phyloP scores from a whole-genome alignment of 2,888 invertebrate genomes.

The Euproctis similis region DNA sequence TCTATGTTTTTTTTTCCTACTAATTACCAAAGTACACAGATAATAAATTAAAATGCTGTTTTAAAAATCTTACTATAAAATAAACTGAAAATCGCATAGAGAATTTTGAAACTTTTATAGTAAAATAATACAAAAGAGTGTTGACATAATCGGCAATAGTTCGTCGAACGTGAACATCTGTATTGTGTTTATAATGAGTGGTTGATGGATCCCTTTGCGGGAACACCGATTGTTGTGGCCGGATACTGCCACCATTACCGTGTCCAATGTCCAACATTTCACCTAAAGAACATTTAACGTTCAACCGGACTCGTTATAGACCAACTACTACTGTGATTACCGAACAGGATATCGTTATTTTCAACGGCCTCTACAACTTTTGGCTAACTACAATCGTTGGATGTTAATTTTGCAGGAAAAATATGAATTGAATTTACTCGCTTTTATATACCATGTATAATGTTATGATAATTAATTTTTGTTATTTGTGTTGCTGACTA shows the following conservation, averaged over 20 bases:
- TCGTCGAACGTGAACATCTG: too few relatives aligned
- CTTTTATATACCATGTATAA: conserved; percentile 9
- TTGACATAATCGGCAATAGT: too few relatives aligned
- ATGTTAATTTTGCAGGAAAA: conserved; percentile 10
- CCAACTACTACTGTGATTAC: conserved; percentile 38
- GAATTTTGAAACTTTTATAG: too few relatives aligned
- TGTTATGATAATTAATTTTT: conserved; percentile 20
- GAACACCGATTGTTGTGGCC: conserved; percentile 53
- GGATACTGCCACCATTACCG: conserved; percentile 60
- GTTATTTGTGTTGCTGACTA: conserved; percentile 13
- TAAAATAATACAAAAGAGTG: too few relatives aligned
- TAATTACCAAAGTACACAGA: too few relatives aligned
- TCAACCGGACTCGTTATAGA: conserved; percentile 39
- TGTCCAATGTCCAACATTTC: conserved; percentile 47
- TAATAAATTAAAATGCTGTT: too few relatives aligned
- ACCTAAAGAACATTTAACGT: conserved; percentile 31
- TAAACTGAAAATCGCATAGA: too few relatives aligned
- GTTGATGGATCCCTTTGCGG: conserved; percentile 23
- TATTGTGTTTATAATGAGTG: too few relatives aligned
- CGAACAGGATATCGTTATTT: conserved; percentile 24
- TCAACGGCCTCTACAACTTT: conserved; percentile 10
- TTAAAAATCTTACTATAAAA: too few relatives aligned
- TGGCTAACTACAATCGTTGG: conserved; percentile 11
- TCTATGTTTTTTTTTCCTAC: too few relatives aligned
- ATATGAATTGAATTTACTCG: conserved; percentile 6